phyloP scores from a whole-genome alignment of 2,113 vertebrate genomes.

The Tragelaphus buxtoni region DNA sequence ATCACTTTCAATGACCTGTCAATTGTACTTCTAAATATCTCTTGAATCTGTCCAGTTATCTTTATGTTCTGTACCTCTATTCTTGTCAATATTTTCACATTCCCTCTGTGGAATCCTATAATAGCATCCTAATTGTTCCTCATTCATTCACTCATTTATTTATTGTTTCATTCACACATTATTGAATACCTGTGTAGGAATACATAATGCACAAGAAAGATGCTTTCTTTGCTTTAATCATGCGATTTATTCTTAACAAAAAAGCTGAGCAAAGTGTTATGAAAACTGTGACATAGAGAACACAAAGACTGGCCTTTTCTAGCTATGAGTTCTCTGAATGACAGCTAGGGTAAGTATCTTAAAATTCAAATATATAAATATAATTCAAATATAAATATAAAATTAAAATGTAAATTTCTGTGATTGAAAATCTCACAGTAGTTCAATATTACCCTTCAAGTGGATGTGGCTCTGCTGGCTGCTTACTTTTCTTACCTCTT shows the following conservation, averaged over 20 bases:
- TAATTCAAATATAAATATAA: background rate
- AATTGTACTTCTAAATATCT: background rate
- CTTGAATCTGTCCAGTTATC: background rate
- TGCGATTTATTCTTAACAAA: background rate
- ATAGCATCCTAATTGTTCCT: background rate
- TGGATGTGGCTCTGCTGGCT: background rate
- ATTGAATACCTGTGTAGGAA: background rate
- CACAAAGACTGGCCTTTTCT: background rate
- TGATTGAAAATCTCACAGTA: background rate
- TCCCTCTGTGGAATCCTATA: background rate
- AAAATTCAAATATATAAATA: background rate
- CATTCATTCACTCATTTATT: background rate
- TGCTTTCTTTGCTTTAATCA: background rate
- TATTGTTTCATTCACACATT: background rate
- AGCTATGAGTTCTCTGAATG: background rate
- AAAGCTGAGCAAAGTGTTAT: background rate
- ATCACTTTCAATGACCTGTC: background rate
- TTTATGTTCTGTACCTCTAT: background rate
- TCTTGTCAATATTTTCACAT: background rate
- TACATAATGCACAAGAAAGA: background rate
- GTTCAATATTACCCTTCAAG: background rate
- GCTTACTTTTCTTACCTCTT: background rate
- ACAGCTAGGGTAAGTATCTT: background rate
- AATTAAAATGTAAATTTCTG: background rate
- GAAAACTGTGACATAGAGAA: background rate